Evolutionary conservation across 23 tunicate genomes (phyloP), one percentile per base, ranked within the genome.

Genomic region (Oikopleura vanhoeffeni): DNA sequence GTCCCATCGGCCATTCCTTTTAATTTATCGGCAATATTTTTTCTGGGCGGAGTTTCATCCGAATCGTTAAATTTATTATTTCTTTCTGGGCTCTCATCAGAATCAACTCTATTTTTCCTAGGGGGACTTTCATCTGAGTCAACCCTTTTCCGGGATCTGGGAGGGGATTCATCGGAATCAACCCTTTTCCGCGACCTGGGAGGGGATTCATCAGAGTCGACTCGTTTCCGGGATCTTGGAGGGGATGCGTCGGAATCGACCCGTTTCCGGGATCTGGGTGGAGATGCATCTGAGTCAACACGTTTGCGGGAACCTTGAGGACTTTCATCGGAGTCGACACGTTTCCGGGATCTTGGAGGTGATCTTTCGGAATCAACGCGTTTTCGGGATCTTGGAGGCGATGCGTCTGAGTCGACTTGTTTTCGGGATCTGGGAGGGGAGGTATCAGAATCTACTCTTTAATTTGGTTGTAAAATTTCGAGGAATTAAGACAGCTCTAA

Each of bases 191-290:
- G 27, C n/a, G n/a, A n/a, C 35, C 79, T 28, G 32, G 38, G 38
- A 24, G 79, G 79, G 34, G 79, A 71, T 24, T 3, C 2, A 30
- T 71, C 79, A 4, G 79, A 71, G 35, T 71, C 79, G 27, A 13
- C 35, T 18, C 79, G 79, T 38, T 71, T 71, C 32, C 79, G 27
- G 2, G 34, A 2, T n/a, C n/a, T n/a, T 71, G 79, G 79, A 33
- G 79, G 79, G 35, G 38, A 24, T 18, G 34, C 38, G 32, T 71
- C 79, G 36, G 79, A 71, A 71, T 71, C 79, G 38, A 30, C 79
- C 35, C 79, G 79, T 71, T 71, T 71, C 32, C 79, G 27, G n/a
- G n/a, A 8, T 71, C 79, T 71, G 27, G 79, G 79, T 4, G 79
- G 79, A 71, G 38, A 24, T 2, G 27, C 79, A 71, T 71, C 79